phyloP scores from a whole-genome alignment of 2,113 vertebrate genomes.

The Corapipo altera region DNA sequence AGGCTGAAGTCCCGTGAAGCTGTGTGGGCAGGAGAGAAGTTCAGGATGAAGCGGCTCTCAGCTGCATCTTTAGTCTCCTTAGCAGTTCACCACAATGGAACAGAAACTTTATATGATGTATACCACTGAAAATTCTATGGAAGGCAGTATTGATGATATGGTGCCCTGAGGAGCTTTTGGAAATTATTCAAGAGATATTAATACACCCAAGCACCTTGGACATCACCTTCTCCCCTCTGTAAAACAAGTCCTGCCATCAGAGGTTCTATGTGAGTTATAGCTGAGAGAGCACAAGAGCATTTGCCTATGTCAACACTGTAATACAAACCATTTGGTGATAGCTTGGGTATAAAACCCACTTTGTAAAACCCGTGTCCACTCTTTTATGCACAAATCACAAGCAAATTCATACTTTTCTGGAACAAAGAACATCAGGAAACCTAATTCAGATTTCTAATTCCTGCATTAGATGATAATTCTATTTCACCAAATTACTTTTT shows the following conservation, averaged over 20 bases:
- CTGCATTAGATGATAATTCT: slow-evolving; percentile 35
- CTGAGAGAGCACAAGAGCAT: neutral
- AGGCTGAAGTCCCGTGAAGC: neutral
- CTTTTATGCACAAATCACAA: neutral
- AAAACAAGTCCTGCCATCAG: neutral
- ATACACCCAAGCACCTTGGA: neutral
- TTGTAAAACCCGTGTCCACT: neutral
- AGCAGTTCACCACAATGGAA: neutral
- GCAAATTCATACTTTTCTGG: neutral
- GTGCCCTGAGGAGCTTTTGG: neutral
- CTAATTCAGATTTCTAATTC: slow-evolving; percentile 29
- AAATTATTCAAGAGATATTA: neutral
- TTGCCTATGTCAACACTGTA: neutral
- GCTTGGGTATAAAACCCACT: neutral
- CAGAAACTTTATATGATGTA: neutral
- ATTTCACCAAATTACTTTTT: slow-evolving; percentile 36
- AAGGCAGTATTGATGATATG: neutral
- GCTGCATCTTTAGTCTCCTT: neutral
- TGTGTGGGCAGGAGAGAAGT: neutral
- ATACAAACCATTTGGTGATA: neutral
- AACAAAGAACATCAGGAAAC: slow-evolving; percentile 2
- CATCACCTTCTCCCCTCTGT: neutral
- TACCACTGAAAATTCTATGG: neutral
- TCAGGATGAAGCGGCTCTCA: neutral
- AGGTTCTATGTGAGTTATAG: neutral